phyloP scores from a whole-genome alignment of 2,797 vertebrate genomes.

The Erpetoichthys calabaricus region DNA sequence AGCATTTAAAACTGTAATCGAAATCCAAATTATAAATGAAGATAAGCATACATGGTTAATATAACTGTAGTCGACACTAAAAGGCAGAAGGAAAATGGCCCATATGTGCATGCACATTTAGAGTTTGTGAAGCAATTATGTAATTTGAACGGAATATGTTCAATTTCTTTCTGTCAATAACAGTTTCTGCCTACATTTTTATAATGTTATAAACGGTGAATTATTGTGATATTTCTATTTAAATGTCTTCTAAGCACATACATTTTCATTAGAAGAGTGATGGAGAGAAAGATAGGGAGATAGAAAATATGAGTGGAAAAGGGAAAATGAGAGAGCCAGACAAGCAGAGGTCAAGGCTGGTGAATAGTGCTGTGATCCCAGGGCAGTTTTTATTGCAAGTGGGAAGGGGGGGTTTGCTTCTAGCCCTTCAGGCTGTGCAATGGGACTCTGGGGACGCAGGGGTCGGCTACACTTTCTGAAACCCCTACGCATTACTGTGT shows the following conservation, averaged over 20 bases:
- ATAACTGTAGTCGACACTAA: no score
- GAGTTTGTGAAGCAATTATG: no score
- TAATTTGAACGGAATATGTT: no score
- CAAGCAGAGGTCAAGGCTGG: slow-evolving; percentile 38
- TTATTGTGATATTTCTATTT: slow-evolving; percentile 2
- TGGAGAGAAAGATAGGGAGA: slow-evolving; percentile 7
- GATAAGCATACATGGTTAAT: no score
- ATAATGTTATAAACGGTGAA: no score
- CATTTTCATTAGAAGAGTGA: not conserved
- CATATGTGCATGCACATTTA: no score
- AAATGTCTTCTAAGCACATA: not conserved
- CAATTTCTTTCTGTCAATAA: no score
- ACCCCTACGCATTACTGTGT: slow-evolving; percentile 43
- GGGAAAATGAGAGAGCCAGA: slow-evolving; percentile 11
- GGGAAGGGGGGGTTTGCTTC: slow-evolving; percentile 28
- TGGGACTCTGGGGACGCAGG: slow-evolving; percentile 49
- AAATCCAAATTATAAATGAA: no score
- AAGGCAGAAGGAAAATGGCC: no score
- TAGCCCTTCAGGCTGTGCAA: slow-evolving; percentile 39
- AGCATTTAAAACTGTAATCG: no score
- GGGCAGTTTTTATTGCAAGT: slow-evolving; percentile 27
- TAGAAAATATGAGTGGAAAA: not conserved
- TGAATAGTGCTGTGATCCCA: slow-evolving; percentile 25
- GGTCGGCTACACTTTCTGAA: slow-evolving; percentile 38
- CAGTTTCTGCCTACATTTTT: no score